A percentile compares a stretch with the other conserved stretches of the same genome.
Conservation (phyloP, 2,797 vertebrate species). For the Cossypha caffra region DNA sequence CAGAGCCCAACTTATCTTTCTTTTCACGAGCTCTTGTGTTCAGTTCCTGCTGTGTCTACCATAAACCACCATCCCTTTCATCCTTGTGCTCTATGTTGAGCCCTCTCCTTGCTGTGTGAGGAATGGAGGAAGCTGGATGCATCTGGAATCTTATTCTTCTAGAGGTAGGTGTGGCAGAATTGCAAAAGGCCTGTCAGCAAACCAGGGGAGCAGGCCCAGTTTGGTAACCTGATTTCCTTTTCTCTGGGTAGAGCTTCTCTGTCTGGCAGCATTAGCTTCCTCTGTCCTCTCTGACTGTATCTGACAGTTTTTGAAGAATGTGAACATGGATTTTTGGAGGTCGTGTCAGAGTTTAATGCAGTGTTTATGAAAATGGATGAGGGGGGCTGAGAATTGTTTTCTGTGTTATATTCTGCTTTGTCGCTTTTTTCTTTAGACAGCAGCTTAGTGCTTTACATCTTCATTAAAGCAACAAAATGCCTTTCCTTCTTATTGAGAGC, state of each 20-base stretch:
- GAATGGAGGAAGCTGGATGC: neutral
- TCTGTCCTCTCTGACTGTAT: neutral
- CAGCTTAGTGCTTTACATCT: conserved; percentile 18
- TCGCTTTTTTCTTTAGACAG: conserved; percentile 13
- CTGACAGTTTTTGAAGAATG: conserved; percentile 30
- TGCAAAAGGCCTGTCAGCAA: neutral
- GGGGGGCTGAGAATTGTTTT: conserved; percentile 1
- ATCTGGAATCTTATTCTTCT: neutral
- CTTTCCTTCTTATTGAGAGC: neutral
- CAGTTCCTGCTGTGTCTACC: neutral
- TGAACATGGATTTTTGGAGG: conserved; percentile 54
- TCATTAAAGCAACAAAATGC: conserved; percentile 20
- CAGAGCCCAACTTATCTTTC: neutral
- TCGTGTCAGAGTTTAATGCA: conserved; percentile 34
- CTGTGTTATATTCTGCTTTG: neutral
- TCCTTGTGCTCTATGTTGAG: neutral
- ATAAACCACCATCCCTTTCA: neutral
- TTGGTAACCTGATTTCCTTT: neutral
- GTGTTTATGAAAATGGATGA: conserved; percentile 53
- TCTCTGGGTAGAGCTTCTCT: neutral
- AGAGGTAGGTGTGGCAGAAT: neutral
- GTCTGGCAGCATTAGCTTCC: neutral
- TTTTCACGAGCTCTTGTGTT: neutral
- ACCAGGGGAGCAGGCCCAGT: neutral
- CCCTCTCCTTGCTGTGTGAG: neutral